Evolutionary conservation across 2,888 invertebrate genomes (phyloP).

Genomic region (Andrena flavipes): DNA sequence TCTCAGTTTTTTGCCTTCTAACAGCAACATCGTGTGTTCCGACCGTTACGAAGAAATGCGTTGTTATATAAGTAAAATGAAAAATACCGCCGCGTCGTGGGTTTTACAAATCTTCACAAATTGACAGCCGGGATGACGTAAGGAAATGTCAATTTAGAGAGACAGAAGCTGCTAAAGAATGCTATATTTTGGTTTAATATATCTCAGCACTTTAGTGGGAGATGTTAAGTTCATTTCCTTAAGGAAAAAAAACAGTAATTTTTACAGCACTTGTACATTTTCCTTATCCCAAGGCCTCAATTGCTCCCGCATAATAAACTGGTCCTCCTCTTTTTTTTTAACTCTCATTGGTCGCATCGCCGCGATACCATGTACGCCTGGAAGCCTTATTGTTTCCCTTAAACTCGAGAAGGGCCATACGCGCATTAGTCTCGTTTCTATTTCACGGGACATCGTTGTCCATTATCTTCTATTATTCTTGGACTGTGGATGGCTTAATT

Average conservation of each 20-base stretch:
- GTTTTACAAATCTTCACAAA: too few species aligned
- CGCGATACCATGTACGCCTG: slow-evolving; percentile 41
- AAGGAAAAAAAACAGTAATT: neutral
- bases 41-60: neutral
- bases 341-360: slow-evolving; percentile 30
- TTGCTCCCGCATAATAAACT: slow-evolving; percentile 20
- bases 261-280: slow-evolving; percentile 9
- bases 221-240: neutral
- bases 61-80: neutral
- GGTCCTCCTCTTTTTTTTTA: slow-evolving; percentile 33
- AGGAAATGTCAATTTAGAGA: too few species aligned
- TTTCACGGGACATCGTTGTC: slow-evolving; percentile 40
- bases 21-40: neutral
- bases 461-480: neutral
- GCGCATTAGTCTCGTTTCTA: slow-evolving; percentile 58
- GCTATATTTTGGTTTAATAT: neutral
- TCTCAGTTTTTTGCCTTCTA: neutral
- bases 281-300: slow-evolving; percentile 14
- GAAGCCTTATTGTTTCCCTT: slow-evolving; percentile 62
- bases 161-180: neutral
- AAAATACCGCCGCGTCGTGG: neutral
- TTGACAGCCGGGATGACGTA: too few species aligned
- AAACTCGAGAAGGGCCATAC: slow-evolving; percentile 56
- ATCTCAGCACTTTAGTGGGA: neutral
- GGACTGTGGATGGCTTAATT: too few species aligned